Evolutionary conservation across 2,113 vertebrate genomes (phyloP).

Genomic region (Sceloporus tristichus): DNA sequence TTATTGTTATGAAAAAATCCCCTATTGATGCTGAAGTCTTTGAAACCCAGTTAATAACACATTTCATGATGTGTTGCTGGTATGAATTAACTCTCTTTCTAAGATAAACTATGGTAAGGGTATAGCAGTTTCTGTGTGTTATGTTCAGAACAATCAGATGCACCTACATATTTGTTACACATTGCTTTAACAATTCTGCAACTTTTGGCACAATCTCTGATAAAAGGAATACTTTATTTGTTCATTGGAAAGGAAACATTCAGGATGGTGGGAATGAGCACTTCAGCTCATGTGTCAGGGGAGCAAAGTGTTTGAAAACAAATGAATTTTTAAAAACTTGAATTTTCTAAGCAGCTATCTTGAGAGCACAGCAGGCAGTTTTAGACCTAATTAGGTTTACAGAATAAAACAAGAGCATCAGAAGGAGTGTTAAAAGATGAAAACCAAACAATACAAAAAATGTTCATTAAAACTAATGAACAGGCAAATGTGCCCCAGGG

Average conservation of each 20-base stretch:
- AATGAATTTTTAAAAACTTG: constrained; percentile 33
- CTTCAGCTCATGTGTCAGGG: not conserved
- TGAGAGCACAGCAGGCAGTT: constrained; percentile 17
- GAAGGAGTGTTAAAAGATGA: constrained; percentile 10
- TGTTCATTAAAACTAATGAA: constrained; percentile 18
- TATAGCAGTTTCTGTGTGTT: too few relatives aligned
- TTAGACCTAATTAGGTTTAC: constrained; percentile 24
- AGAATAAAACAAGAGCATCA: not conserved
- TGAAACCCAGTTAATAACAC: not conserved
- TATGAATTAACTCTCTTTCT: too few relatives aligned
- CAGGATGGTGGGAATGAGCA: not conserved
- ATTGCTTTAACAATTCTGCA: not conserved
- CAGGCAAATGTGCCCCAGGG: not conserved
- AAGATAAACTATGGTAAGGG: not conserved
- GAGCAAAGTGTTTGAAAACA: constrained; percentile 10
- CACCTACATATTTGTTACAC: not conserved
- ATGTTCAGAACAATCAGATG: too few relatives aligned
- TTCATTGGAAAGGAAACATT: not conserved
- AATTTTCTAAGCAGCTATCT: constrained; percentile 13
- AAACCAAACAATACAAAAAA: constrained; percentile 21
- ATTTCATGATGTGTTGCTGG: not conserved
- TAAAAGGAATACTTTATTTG: constrained; percentile 4
- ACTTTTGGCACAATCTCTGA: not conserved
- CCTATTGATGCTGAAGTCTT: not conserved
- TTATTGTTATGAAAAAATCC: not conserved